These are phyloP conservation scores for Gymnobelideus leadbeateri DNA, from an alignment of 2,113 vertebrate species.

Conservation along the genomic window DNA sequence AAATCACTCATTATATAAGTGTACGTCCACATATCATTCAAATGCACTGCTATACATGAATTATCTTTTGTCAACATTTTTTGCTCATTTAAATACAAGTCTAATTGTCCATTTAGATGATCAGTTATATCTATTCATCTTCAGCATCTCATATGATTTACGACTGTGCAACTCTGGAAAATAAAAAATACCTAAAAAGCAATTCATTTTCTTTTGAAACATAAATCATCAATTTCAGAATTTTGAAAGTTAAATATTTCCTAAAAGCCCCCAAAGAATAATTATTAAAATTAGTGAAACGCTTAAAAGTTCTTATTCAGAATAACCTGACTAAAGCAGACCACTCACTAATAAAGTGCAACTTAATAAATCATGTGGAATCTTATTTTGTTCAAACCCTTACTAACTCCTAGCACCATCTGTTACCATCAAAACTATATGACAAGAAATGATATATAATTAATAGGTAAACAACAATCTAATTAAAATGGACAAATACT, in stretches of 20 bases:
- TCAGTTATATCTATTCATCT: constrained; percentile 31
- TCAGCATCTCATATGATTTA: constrained; percentile 36
- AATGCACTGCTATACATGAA: constrained; percentile 43
- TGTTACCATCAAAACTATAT: constrained; percentile 99
- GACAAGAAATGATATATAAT: constrained; percentile 98
- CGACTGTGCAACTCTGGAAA: constrained; percentile 60
- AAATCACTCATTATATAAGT: background rate
- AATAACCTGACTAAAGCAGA: constrained; percentile 89
- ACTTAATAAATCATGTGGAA: constrained; percentile 97
- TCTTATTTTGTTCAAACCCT: constrained; percentile 93
- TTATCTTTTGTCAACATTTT: background rate
- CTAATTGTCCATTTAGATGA: constrained; percentile 4
- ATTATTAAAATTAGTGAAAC: constrained; percentile 87
- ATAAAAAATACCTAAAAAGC: constrained; percentile 14
- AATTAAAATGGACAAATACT: constrained; percentile 99
- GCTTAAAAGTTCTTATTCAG: constrained; percentile 86
- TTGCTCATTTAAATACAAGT: constrained; percentile 48
- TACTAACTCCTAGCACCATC: constrained; percentile 95
- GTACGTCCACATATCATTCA: background rate
- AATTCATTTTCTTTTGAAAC: constrained; percentile 65
- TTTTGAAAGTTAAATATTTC: constrained; percentile 71
- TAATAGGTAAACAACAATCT: constrained; percentile 99
- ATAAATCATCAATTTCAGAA: constrained; percentile 53
- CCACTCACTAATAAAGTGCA: constrained; percentile 94
- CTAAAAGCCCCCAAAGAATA: constrained; percentile 80